Evolutionary conservation across 2,797 vertebrate species (phyloP), one percentile per base, ranked within the genome.

Genomic region (Labroides dimidiatus): DNA sequence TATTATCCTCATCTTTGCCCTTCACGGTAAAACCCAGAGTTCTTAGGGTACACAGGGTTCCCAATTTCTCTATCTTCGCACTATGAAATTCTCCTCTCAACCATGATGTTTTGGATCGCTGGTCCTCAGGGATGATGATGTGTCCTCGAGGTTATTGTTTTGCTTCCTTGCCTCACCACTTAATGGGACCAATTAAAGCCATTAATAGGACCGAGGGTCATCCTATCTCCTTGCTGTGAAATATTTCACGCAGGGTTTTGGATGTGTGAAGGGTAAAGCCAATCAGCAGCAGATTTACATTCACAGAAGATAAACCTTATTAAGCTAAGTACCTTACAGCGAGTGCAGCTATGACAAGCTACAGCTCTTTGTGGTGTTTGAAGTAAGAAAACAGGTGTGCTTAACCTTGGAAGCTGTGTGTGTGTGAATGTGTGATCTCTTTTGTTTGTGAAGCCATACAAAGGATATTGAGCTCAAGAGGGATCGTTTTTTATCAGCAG

Each of bases 91-190:
- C 55, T 51, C n/a, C 51, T 53, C 49, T 85, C 69, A 74, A 39
- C 57, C 72, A 11, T 69, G 75, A 48, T 55, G 78, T 75, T 88
- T 76, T 85, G 89, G 84, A 87, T 90, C 84, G 81, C 64, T 65
- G 78, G 64, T 75, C 85, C 64, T 72, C 52, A 61, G 67, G 73
- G 81, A 90, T 72, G 77, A 81, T 66, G 69, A 70, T 78, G 70
- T 85, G 87, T 90, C 87, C 84, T 89, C 82, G 70, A 71, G 88
- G 88, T 90, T 92, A 91, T 91, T 91, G 92, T 92, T 92, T 87
- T 86, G 84, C 90, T 89, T 92, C 87, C 87, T 73, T 85, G 87
- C 86, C 61, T 89, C 70, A 1, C 72, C 74, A 77, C 84, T 89
- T 93, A 92, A 92, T 86, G 69, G 87, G 75, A 79, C 91, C 85